Percentiles rank a stretch among this genome's conserved stretches.
phyloP scores from a whole-genome alignment of 2,888 invertebrate genomes.

The Andricus quercusramuli region DNA sequence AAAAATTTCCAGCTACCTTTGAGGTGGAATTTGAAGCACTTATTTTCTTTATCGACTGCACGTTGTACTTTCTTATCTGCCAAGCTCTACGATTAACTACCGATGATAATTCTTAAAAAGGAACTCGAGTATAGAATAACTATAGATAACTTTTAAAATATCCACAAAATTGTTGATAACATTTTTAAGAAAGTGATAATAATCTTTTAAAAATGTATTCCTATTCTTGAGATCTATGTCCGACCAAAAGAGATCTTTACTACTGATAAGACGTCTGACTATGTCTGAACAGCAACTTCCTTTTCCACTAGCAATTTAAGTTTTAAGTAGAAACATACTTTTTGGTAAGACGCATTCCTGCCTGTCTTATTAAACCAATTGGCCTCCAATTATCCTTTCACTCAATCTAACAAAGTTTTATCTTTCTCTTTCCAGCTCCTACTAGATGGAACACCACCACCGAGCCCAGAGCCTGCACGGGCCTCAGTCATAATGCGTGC shows the following conservation, averaged over 20 bases:
- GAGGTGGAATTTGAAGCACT: not conserved
- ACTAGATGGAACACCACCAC: constrained; percentile 81
- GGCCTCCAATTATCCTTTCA: not conserved
- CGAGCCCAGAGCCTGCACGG: constrained; percentile 79
- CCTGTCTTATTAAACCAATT: not conserved
- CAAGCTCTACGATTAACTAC: not conserved
- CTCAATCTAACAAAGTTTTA: not conserved
- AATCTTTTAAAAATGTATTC: too few relatives aligned
- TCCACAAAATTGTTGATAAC: not conserved
- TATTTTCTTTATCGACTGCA: not conserved
- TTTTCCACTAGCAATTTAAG: not conserved
- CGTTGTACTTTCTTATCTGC: constrained; percentile 1
- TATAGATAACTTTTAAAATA: not conserved
- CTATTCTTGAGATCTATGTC: not conserved
- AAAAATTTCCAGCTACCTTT: not conserved
- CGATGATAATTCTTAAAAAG: not conserved
- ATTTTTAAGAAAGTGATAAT: too few relatives aligned
- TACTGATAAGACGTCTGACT: not conserved
- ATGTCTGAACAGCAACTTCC: not conserved
- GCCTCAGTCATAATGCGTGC: constrained; percentile 93
- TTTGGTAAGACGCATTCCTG: not conserved
- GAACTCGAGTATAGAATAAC: not conserved
- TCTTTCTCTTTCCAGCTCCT: constrained; percentile 70
- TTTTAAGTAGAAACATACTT: not conserved
- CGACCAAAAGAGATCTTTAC: not conserved